Evolutionary conservation across 2,797 vertebrate species (phyloP), one percentile per base, ranked within the genome.

Genomic region (Choloepus didactylus): DNA sequence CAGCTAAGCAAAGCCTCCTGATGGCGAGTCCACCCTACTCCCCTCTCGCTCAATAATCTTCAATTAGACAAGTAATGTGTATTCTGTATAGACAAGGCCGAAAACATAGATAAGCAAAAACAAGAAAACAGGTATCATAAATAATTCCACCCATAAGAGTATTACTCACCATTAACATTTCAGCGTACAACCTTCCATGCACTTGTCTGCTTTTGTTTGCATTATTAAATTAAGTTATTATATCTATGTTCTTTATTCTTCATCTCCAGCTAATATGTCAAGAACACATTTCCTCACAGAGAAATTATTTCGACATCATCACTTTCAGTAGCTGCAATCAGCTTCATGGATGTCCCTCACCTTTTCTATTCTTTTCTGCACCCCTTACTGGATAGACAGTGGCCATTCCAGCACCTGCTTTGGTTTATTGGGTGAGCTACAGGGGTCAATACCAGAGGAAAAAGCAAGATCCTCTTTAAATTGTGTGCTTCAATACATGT

Each of bases 351-450:
- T 31, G 16, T 4, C 70, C 66, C 59, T 41, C 0, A 14, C 51
- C 60, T 87, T 44, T 56, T 1, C 6, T 1, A 44, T 5, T 29
- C 51, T 19, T 51, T 56, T 67, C 86, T 80, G 64, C 73, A 46
- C 64, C 64, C 38, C 62, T 80, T 15, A 1, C 15, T 21, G 67
- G 19, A 72, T 5, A 64, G 75, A 41, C 44, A 44, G 31, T 69
- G 25, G 60, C 56, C 23, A 0, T 23, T 62, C 79, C 19, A 46
- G 27, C 4, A 2, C n/a, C 60, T 51, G 56, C 7, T 31, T 31
- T 35, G 64, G 31, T 10, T 19, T 29, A 3, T 0, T 11, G 9
- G 7, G 35, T 46, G 23, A 44, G 46, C 51, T 10, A 14, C 0
- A 64, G 19, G 49, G 51, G 41, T 62, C 2, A 44, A 67, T 29